Evolutionary conservation across 2,888 invertebrate species (phyloP).

Genomic region (Poecilus cupreus): DNA sequence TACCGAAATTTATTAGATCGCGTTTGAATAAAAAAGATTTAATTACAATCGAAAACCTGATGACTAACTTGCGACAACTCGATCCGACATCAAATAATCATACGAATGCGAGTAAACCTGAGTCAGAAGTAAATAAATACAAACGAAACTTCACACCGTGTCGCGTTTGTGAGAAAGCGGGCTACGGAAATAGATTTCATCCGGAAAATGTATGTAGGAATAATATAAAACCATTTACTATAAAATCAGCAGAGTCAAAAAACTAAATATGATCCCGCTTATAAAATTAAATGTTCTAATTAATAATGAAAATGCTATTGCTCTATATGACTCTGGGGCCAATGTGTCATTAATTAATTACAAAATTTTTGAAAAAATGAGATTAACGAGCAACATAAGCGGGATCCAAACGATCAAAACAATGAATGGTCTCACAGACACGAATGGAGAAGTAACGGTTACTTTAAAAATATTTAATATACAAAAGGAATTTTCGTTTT

Average conservation of each 20-base stretch:
- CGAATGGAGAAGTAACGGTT: constrained; percentile 60
- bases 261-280: constrained; percentile 56
- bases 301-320: constrained; percentile 40
- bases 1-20: too few relatives aligned
- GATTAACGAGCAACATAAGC: constrained; percentile 12
- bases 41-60: too few relatives aligned
- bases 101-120: too few relatives aligned
- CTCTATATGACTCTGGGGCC: constrained; percentile 62
- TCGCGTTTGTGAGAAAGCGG: constrained; percentile 7
- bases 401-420: constrained; percentile 27
- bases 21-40: too few relatives aligned
- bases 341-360: constrained; percentile 62
- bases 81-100: too few relatives aligned
- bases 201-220: too few relatives aligned
- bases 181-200: constrained; percentile 33
- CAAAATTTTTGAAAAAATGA: constrained; percentile 55
- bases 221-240: too few relatives aligned
- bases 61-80: too few relatives aligned
- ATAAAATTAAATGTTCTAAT: constrained; percentile 40
- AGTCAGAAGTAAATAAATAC: too few relatives aligned
- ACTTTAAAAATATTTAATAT: constrained; percentile 63
- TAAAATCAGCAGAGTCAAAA: constrained; percentile 59
- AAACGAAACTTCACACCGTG: constrained; percentile 48
- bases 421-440: constrained; percentile 49
- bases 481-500: constrained; percentile 60